Percentiles rank a stretch among this genome's conserved stretches.
Evolutionary conservation across 2,113 vertebrate species (phyloP).

Genomic region (Rallus limicola): DNA sequence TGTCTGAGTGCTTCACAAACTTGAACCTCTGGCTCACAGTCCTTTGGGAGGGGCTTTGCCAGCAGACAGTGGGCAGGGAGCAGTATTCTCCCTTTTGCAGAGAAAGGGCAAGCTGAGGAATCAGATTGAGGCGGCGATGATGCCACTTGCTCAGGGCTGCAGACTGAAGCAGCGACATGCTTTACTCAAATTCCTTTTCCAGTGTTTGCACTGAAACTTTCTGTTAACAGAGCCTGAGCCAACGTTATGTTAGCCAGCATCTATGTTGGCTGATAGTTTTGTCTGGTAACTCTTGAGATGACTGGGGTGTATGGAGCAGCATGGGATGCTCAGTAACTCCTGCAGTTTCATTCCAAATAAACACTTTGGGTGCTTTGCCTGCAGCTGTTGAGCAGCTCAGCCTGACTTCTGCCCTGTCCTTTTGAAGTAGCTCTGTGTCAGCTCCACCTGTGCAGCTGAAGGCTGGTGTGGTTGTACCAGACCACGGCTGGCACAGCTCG

Average conservation of each 20-base stretch:
- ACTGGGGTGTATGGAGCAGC: rapidly evolving
- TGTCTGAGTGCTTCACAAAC: neutral
- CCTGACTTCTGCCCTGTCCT: neutral
- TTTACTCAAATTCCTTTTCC: neutral
- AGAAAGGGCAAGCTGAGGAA: neutral
- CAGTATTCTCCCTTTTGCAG: neutral
- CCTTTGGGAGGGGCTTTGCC: neutral
- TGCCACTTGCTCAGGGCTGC: neutral
- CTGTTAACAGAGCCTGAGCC: neutral
- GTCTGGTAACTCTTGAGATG: neutral
- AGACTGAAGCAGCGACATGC: neutral
- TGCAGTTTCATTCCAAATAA: neutral
- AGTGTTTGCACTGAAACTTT: neutral
- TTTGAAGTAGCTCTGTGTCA: neutral
- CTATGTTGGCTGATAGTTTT: neutral
- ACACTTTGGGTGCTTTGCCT: neutral
- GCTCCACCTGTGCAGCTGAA: neutral
- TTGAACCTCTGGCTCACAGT: neutral
- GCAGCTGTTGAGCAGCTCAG: neutral
- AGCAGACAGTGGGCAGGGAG: neutral
- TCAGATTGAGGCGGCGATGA: neutral
- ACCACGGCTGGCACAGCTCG: neutral
- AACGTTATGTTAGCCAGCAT: rapidly evolving
- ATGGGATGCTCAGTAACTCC: rapidly evolving
- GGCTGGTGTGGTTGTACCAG: neutral